Evolutionary conservation across 2,888 invertebrate genomes (phyloP).

Genomic region (Oxytorus armatus): DNA sequence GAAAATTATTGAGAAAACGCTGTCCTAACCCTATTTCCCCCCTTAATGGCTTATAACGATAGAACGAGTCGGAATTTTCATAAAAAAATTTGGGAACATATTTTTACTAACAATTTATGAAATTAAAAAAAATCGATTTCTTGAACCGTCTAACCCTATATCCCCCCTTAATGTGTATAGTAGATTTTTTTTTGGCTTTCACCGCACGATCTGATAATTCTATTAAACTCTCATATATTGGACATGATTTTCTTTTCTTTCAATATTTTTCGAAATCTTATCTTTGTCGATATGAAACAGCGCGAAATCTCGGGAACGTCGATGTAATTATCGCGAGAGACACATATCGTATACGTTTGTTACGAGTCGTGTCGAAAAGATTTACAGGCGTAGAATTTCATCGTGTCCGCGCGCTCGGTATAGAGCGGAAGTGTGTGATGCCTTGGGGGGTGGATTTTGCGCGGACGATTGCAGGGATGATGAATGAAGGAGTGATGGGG

Average conservation of each 20-base stretch:
- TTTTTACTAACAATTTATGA: no score
- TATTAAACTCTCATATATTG: no score
- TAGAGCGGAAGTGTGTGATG: slow-evolving; percentile 69
- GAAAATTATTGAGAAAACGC: no score
- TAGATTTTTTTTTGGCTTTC: no score
- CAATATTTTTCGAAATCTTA: background rate
- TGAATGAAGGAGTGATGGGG: slow-evolving; percentile 83
- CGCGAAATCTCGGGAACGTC: slow-evolving; percentile 57
- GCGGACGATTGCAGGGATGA: slow-evolving; percentile 80
- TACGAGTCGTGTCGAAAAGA: slow-evolving; percentile 19
- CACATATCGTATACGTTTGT: slow-evolving; percentile 53
- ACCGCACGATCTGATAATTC: no score
- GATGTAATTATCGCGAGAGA: slow-evolving; percentile 68
- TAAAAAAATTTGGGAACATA: no score
- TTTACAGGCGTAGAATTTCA: slow-evolving; percentile 70
- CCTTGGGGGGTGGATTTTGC: slow-evolving; percentile 67
- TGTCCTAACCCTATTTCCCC: no score
- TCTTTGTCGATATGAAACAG: slow-evolving; percentile 37
- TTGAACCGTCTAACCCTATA: no score
- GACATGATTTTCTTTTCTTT: background rate
- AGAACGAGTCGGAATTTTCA: no score
- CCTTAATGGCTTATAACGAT: no score
- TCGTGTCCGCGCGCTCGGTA: slow-evolving; percentile 58
- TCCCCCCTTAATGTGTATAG: no score
- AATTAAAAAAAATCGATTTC: no score